Evolutionary conservation across 2,797 vertebrate genomes (phyloP), one percentile per base, ranked within the genome.

Genomic region (Sternotherus odoratus): DNA sequence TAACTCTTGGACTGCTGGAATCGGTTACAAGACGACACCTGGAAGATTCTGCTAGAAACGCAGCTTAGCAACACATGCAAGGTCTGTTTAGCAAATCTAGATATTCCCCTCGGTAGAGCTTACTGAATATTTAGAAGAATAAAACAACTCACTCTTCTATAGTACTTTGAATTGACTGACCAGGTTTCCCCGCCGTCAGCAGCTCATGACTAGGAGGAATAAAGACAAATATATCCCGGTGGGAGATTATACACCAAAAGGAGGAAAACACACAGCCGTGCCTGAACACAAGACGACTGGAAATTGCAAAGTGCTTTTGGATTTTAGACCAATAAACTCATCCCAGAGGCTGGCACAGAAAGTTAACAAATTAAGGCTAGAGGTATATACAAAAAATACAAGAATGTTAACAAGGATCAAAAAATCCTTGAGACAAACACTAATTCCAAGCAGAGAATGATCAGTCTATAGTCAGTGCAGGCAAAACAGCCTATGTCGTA

Each of bases 201-300:
- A 48, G 72, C 72, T 30, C 43, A 9, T 28, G 30, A 10, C 11
- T 24, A 72, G 12, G 69, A 46, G 69, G 23, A 74, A 46, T 19
- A 69, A 39, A 19, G 72, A 48, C 39, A 13, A 16, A 16, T 28
- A 75, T 2, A 75, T 15, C 43, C 26, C 17, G 13, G 43, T 28
- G 43, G 43, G 72, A 75, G 72, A 75, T 30, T 75, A 75, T 74
- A 39, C 24, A 13, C 28, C 39, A 28, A 13, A 13, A 26, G 15
- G 66, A 60, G 85, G n/a, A 0, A 0, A 46, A 56, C 54, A 46
- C 1, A 26, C 83, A 30, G 56, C 50, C 0, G 0, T 17, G 43
- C 80, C 19, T 2, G 0, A 0, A 53, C 82, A 6, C 13, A 5
- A 48, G 51, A 4, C 8, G 51, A 83, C 4, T 78, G 0, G 69